Evolutionary conservation across 2,113 vertebrate species (phyloP).

Genomic region (Silurus asotus): DNA sequence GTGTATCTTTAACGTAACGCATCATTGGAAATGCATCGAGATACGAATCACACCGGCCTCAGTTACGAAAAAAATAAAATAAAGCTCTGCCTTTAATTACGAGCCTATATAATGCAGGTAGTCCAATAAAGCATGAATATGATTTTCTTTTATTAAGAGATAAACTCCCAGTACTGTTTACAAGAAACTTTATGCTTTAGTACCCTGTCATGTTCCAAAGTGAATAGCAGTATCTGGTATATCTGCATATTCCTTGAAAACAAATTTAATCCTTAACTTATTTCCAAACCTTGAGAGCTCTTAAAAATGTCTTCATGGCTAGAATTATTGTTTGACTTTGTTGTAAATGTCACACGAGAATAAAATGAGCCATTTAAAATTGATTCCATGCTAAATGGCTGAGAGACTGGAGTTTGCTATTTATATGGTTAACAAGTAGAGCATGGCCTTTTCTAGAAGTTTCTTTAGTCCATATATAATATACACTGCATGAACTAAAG

Average conservation of each 20-base stretch:
- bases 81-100: too few species aligned
- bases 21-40: too few species aligned
- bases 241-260: background rate
- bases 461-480: background rate
- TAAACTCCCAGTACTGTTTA: background rate
- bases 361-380: background rate
- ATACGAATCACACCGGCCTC: too few species aligned
- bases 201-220: background rate
- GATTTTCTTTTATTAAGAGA: background rate
- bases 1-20: too few species aligned
- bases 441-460: background rate
- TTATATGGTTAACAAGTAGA: too few species aligned
- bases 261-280: background rate
- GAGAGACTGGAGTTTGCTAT: background rate
- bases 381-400: background rate
- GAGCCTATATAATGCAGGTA: too few species aligned
- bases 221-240: background rate
- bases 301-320: background rate
- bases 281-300: background rate
- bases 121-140: background rate
- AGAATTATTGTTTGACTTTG: background rate
- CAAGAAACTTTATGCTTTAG: background rate
- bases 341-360: background rate
- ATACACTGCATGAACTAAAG: too few species aligned
- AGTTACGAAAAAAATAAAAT: too few species aligned